Evolutionary conservation across 92 coral and sea anemone genomes (phyloP).

Genomic region (Chrysogorgia sp.): DNA sequence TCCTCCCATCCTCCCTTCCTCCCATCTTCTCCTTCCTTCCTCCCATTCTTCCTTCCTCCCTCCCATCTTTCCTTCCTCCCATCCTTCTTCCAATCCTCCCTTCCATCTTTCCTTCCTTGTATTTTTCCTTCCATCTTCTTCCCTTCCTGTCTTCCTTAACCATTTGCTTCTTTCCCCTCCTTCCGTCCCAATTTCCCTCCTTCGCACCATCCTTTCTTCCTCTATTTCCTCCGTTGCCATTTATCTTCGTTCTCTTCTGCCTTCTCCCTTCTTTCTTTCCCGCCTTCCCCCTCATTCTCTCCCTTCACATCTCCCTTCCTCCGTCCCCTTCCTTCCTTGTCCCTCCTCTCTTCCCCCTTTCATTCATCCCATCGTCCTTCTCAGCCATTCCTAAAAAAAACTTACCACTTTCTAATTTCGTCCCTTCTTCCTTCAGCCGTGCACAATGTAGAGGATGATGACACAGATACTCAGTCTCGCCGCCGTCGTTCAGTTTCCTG

Average conservation of each 20-base stretch:
- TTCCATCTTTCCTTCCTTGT: too few species aligned
- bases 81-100: too few species aligned
- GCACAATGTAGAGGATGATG: conserved; percentile 35
- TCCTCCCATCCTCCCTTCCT: not conserved
- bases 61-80: not conserved
- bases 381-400: not conserved
- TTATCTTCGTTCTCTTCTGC: not conserved
- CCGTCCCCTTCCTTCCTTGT: too few species aligned
- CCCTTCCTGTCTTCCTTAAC: not conserved
- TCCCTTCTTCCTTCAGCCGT: conserved; percentile 31
- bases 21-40: not conserved
- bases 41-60: too few species aligned
- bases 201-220: not conserved
- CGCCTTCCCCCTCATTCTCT: too few species aligned
- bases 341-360: not conserved
- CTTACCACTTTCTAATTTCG: not conserved
- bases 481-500: conserved; percentile 75
- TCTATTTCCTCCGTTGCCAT: not conserved
- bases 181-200: not conserved
- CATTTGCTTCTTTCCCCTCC: not conserved
- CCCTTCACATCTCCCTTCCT: too few species aligned
- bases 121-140: too few species aligned
- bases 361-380: too few species aligned
- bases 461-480: conserved; percentile 42
- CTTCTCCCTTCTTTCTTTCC: not conserved